Evolutionary conservation across 2,113 vertebrate genomes (phyloP).

Genomic region (Nicator chloris): DNA sequence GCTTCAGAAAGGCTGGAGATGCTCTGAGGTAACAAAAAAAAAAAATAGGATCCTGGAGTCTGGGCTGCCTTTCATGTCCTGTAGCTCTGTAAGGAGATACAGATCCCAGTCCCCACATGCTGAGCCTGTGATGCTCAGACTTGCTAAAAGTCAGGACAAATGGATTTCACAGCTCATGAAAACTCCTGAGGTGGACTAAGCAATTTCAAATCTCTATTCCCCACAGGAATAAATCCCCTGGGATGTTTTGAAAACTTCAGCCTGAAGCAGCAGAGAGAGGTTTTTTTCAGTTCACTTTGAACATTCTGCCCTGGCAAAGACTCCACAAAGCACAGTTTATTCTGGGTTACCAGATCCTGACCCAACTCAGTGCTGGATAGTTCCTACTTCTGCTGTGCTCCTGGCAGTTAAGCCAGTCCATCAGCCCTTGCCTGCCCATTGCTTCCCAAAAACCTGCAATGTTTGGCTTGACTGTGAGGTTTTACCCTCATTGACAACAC

Average conservation of each 20-base stretch:
- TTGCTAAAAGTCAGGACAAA: neutral
- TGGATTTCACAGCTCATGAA: neutral
- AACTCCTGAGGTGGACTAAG: neutral
- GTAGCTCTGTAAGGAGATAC: neutral
- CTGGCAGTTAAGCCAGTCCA: neutral
- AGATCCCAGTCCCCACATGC: neutral
- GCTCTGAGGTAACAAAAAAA: neutral
- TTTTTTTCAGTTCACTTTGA: neutral
- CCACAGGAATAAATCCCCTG: neutral
- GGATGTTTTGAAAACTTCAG: neutral
- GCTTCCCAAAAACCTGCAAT: neutral
- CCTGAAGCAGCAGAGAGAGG: neutral
- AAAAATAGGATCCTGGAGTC: neutral
- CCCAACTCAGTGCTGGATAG: neutral
- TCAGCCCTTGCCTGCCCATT: neutral
- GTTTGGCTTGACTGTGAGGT: rapidly evolving
- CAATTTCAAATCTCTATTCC: neutral
- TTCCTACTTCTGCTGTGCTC: neutral
- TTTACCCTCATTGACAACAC: neutral
- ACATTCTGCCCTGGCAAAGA: neutral
- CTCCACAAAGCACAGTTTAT: neutral
- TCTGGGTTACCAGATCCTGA: neutral
- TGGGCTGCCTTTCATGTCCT: neutral
- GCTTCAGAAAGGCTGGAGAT: neutral
- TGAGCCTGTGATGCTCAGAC: neutral